These are phyloP conservation scores for Callionymus lyra DNA, from an alignment of 2,113 vertebrate species.

Conservation along the genomic window DNA sequence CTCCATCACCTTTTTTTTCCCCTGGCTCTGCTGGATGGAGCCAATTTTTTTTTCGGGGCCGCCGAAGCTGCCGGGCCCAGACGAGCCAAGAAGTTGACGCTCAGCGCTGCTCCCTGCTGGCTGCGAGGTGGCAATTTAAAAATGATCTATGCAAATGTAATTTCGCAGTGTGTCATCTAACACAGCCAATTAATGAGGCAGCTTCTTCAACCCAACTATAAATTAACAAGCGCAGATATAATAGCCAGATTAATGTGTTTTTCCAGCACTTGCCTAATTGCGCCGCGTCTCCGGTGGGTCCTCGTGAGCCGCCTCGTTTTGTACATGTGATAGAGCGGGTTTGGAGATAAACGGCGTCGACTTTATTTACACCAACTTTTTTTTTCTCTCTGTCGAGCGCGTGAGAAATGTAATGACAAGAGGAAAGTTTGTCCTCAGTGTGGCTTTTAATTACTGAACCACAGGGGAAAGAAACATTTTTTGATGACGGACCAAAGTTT, in stretches of 20 bases:
- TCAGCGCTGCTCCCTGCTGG: conserved; percentile 46
- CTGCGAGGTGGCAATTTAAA: conserved; percentile 60
- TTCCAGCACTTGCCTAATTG: conserved; percentile 68
- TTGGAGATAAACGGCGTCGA: conserved; percentile 30
- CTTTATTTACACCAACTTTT: conserved; percentile 42
- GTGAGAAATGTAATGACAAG: too few species aligned
- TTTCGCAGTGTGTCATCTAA: conserved; percentile 66
- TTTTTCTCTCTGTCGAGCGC: conserved; percentile 6
- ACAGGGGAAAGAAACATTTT: conserved; percentile 16
- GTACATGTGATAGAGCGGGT: conserved; percentile 44
- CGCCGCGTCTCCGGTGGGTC: conserved; percentile 57
- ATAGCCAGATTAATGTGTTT: conserved; percentile 71
- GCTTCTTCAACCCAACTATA: conserved; percentile 60
- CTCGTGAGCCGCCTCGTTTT: conserved; percentile 38
- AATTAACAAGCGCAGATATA: conserved; percentile 68
- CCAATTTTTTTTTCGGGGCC: conserved; percentile 57
- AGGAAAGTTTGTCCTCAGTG: not conserved
- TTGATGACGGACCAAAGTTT: too few species aligned
- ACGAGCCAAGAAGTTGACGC: conserved; percentile 22
- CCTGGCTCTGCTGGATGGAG: conserved; percentile 53
- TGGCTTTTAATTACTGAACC: conserved; percentile 23
- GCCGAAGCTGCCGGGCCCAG: too few species aligned
- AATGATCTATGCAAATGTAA: conserved; percentile 69
- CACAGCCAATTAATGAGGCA: conserved; percentile 68
- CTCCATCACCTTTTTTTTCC: conserved; percentile 39